Percentiles rank a stretch among this genome's conserved stretches.
phyloP scores from a whole-genome alignment of 2,113 vertebrate species.

The Lagenorhynchus albirostris region DNA sequence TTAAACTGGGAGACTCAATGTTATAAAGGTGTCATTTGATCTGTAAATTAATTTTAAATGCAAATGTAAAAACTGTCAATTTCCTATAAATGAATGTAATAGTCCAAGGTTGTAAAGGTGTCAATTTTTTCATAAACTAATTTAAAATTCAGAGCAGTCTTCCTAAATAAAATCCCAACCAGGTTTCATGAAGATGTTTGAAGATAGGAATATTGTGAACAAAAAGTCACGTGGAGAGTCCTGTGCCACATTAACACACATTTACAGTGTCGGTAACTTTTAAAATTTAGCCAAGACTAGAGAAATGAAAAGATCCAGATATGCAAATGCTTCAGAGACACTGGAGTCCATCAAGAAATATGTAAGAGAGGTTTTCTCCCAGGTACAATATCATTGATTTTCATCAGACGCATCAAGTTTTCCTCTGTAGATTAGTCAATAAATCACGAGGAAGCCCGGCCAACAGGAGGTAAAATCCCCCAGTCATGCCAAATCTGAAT shows the following conservation, averaged over 20 bases:
- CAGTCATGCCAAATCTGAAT: not conserved
- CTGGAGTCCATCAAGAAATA: not conserved
- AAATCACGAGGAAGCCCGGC: not conserved
- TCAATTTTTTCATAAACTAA: not conserved
- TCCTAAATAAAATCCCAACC: not conserved
- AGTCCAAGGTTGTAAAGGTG: not conserved
- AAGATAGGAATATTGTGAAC: not conserved
- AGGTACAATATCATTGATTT: not conserved
- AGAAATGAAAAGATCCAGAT: not conserved
- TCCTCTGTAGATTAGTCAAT: not conserved
- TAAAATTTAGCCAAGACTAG: not conserved
- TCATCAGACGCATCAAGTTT: not conserved
- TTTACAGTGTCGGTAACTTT: not conserved
- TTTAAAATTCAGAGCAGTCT: conserved; percentile 4
- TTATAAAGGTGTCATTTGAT: not conserved
- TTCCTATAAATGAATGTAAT: not conserved
- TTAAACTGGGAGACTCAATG: not conserved
- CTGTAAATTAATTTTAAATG: not conserved
- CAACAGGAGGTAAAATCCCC: not conserved
- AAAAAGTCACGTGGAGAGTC: not conserved
- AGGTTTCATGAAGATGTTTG: not conserved
- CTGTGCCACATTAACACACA: not conserved
- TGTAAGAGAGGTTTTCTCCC: not conserved
- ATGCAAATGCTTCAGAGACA: not conserved
- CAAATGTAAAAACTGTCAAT: not conserved